phyloP scores from a whole-genome alignment of 2,797 vertebrate species.

The Xiphorhynchus erythropygius region DNA sequence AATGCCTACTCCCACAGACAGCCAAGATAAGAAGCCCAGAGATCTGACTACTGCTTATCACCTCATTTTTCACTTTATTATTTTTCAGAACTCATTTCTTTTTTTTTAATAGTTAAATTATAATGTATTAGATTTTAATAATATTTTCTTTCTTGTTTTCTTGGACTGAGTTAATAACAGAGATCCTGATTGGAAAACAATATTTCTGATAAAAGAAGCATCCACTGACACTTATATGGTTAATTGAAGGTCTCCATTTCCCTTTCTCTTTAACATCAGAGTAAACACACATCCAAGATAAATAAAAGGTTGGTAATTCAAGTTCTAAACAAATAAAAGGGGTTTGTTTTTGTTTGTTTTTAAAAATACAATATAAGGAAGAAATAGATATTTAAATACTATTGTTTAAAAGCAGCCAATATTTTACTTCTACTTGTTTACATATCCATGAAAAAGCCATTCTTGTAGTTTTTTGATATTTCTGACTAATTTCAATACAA shows the following conservation, averaged over 20 bases:
- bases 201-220: neutral
- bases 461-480: neutral
- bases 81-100: neutral
- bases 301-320: neutral
- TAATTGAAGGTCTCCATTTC: neutral
- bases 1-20: neutral
- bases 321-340: neutral
- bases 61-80: neutral
- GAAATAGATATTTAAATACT: neutral
- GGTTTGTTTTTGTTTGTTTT: fast-evolving
- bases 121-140: neutral
- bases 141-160: neutral
- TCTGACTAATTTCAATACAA: neutral
- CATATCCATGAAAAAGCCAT: neutral
- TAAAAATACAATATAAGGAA: neutral
- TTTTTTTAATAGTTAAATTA: neutral
- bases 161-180: neutral
- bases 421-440: neutral
- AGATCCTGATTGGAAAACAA: neutral
- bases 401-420: neutral
- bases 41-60: neutral
- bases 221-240: fast-evolving
- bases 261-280: neutral
- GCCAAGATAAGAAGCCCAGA: neutral
- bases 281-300: neutral